These are phyloP conservation scores for Bugulina stolonifera DNA, from an alignment of 2,888 invertebrate species.

Conservation along the genomic window DNA sequence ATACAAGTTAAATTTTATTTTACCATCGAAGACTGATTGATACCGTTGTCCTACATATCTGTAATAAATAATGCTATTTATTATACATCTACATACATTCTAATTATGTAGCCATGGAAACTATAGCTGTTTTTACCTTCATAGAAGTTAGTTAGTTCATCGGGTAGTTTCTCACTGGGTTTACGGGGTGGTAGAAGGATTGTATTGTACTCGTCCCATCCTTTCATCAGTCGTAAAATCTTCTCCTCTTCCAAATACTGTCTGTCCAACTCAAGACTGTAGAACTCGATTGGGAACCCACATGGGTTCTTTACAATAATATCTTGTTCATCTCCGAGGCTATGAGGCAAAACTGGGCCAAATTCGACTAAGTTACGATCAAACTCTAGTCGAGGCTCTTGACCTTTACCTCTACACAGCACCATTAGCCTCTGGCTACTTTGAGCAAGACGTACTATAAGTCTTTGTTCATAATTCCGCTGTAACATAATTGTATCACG, in stretches of 20 bases:
- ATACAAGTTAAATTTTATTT: too few relatives aligned
- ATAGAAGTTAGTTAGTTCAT: constrained; percentile 49
- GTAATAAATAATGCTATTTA: too few relatives aligned
- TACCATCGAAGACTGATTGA: too few relatives aligned
- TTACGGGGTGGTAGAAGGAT: constrained; percentile 50
- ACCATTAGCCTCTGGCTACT: constrained; percentile 51
- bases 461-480: constrained; percentile 49
- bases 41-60: too few relatives aligned
- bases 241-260: constrained; percentile 52
- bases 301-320: constrained; percentile 64
- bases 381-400: constrained; percentile 52
- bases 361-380: constrained; percentile 57
- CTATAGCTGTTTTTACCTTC: too few relatives aligned
- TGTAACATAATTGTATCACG: too few relatives aligned
- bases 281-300: constrained; percentile 64
- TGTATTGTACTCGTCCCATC: constrained; percentile 52
- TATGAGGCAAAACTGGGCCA: constrained; percentile 63
- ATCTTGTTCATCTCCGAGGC: constrained; percentile 58
- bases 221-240: constrained; percentile 51
- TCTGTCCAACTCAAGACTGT: constrained; percentile 63
- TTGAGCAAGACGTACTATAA: constrained; percentile 48
- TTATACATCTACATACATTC: too few relatives aligned
- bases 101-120: too few relatives aligned
- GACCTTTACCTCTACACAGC: constrained; percentile 49
- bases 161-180: constrained; percentile 51